Conservation (phyloP, 2,113 vertebrate species). For the Rhinoptilus africanus region DNA sequence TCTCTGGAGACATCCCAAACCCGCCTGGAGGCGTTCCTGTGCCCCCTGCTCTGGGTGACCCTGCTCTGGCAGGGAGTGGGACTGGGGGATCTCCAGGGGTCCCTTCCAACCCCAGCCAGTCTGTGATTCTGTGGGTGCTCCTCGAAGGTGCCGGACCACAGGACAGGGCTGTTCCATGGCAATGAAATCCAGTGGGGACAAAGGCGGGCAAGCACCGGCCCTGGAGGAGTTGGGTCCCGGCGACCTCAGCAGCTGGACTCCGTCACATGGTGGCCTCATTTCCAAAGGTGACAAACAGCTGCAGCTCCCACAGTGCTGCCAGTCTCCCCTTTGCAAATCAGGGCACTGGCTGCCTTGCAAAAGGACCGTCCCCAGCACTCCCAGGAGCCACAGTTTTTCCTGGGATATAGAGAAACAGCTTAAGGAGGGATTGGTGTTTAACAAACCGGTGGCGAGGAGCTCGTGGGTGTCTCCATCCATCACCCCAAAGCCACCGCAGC, state of each 20-base stretch:
- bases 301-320: rapidly evolving
- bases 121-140: too few relatives aligned
- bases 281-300: not conserved
- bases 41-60: too few relatives aligned
- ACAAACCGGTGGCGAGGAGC: rapidly evolving
- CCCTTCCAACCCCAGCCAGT: too few relatives aligned
- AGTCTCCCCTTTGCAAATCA: rapidly evolving
- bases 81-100: too few relatives aligned
- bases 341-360: rapidly evolving
- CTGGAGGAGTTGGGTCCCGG: not conserved
- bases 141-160: rapidly evolving
- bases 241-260: rapidly evolving
- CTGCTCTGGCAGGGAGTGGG: too few relatives aligned
- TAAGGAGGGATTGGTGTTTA: not conserved
- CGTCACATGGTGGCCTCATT: not conserved
- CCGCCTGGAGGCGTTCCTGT: too few relatives aligned
- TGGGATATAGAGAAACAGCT: not conserved
- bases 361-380: not conserved
- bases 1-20: too few relatives aligned
- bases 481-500: not conserved
- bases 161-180: rapidly evolving
- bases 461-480: not conserved
- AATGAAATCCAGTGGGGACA: rapidly evolving
- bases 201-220: not conserved
- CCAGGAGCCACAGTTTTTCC: not conserved